Evolutionary conservation across 2,113 vertebrate species (phyloP).

Genomic region (Pseudorectes ferrugineus): DNA sequence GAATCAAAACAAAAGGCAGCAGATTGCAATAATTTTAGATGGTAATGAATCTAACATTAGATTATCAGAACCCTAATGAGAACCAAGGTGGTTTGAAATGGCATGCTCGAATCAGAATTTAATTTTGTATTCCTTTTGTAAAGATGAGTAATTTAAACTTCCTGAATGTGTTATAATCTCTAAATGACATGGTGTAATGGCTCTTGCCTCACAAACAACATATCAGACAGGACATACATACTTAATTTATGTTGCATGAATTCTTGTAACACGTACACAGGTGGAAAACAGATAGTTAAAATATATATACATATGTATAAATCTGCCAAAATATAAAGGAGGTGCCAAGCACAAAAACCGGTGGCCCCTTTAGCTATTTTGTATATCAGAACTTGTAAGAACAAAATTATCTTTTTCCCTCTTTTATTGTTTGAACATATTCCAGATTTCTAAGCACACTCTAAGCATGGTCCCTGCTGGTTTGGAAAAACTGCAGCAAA

Average conservation of each 20-base stretch:
- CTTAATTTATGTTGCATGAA: not conserved
- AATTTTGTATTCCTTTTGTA: constrained; percentile 17
- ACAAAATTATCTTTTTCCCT: not conserved
- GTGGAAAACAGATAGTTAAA: not conserved
- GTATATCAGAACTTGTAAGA: not conserved
- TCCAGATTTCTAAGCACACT: not conserved
- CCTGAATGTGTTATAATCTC: not conserved
- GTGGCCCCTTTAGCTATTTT: not conserved
- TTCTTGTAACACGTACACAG: not conserved
- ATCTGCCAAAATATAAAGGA: not conserved
- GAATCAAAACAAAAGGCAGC: constrained; percentile 56
- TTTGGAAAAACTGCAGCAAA: constrained; percentile 6
- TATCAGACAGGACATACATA: not conserved
- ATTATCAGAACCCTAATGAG: constrained; percentile 29
- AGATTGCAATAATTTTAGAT: constrained; percentile 46
- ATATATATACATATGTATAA: not conserved
- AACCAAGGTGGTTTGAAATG: constrained; percentile 39
- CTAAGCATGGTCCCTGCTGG: not conserved
- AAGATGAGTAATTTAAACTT: constrained; percentile 42
- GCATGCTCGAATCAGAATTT: constrained; percentile 28
- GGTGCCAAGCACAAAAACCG: not conserved
- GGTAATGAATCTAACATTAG: constrained; percentile 49
- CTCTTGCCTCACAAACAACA: not conserved
- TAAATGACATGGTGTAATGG: not conserved
- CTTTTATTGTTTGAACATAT: not conserved